phyloP scores from a whole-genome alignment of 2,113 vertebrate genomes.

The Arizona elegans region DNA sequence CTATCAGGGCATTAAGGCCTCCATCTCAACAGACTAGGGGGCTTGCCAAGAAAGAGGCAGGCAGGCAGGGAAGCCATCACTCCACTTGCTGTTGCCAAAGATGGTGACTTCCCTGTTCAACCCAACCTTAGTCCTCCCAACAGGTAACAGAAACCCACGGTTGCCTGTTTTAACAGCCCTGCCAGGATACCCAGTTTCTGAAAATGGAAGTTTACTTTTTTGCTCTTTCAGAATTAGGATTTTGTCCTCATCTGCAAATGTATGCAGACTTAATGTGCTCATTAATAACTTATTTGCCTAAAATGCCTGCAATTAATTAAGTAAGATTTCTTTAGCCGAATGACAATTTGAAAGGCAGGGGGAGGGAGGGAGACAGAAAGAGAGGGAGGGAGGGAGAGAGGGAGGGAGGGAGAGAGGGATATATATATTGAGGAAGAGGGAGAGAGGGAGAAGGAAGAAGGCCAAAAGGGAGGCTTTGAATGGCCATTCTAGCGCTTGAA shows the following conservation, averaged over 20 bases:
- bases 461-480: not conserved
- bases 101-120: not conserved
- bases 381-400: too few species aligned
- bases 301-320: not conserved
- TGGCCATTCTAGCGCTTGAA: not conserved
- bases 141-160: fast-evolving
- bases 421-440: too few species aligned
- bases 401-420: too few species aligned
- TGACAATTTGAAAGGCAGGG: not conserved
- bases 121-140: not conserved
- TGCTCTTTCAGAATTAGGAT: not conserved
- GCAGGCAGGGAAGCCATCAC: not conserved
- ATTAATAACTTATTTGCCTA: not conserved
- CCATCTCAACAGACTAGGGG: not conserved
- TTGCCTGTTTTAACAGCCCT: not conserved
- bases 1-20: not conserved
- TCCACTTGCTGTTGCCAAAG: not conserved
- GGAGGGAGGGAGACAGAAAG: too few species aligned
- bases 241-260: not conserved
- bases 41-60: not conserved
- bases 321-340: not conserved
- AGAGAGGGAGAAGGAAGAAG: too few species aligned
- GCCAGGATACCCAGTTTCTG: too few species aligned
- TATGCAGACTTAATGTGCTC: not conserved
- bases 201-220: not conserved